Evolutionary conservation across 2,797 vertebrate genomes (phyloP), one percentile per base, ranked within the genome.

Genomic region (Neosilurus hyrtlii): DNA sequence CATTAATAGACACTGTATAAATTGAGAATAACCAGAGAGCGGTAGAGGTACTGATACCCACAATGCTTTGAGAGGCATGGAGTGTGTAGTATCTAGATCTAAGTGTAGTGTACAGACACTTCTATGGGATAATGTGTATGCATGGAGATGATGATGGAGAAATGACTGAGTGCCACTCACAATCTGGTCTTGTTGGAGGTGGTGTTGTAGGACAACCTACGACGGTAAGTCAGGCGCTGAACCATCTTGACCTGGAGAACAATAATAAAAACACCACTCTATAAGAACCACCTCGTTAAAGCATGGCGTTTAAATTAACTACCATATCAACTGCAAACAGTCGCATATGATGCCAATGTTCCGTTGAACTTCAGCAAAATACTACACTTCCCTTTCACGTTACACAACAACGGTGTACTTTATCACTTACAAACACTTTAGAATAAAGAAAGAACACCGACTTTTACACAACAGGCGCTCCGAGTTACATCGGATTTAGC

Each of bases 151-250:
- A 20, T n/a, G 6, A 9, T 14, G 22, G 6, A 10, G 49, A 30
- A 20, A 20, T 16, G 37, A 70, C 4, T 0, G 12, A 15, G 9
- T 16, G 7, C 9, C 16, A 95, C 98, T 97, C 90, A 99, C 98
- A 99, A 95, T 83, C 98, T 96, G 81, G 97, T 99, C 89, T 98
- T 99, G 94, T 99, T 99, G 76, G 98, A 99, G 86, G 96, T 94
- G 61, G 98, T 99, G 88, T 99, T 99, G 96, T 99, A 99, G 96
- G 97, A 99, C 86, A 99, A 93, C 96, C 98, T 97, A 95, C 97
- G 97, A 30, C 97, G 97, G 92, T 99, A 99, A 0, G 98, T 99
- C 90, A 99, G 93, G 84, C 98, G 97, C 87, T 99, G 98, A 88
- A 98, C 97, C 98, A 99, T 99, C 26, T 91, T 96, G 92, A 91